Base-by-base conservation (phyloP, 2,797 vertebrate species). In the Chaunax sp. region DNA sequence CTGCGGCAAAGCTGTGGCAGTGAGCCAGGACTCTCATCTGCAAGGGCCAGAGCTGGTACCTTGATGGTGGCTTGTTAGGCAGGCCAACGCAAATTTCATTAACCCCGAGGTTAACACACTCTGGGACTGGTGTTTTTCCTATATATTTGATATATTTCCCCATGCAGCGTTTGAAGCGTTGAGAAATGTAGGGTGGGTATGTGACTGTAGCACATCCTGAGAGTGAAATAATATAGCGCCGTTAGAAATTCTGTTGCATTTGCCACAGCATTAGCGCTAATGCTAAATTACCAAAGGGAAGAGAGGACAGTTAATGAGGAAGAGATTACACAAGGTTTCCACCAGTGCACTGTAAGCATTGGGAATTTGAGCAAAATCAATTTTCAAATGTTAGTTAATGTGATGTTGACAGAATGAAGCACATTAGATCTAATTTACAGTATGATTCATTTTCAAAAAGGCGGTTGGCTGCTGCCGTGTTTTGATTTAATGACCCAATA, bases 31-130 rank as follows among this genome's bases (percentile, higher is more conserved):
- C 49, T 61, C 78, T 90, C 80, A 82, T 90, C 82, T 87, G 85
- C 83, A 86, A 79, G 79, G 63, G 82, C 79, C 75, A 78, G 72
- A 81, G 81, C 77, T 69, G 78, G 78, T 81, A 80, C 81, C 74
- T 82, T 81, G 69, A 84, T 83, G 78, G 78, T 75, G 78, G 83
- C 84, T 87, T 56, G 81, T 92, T 89, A 83, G 75, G 60, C 77
- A 84, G 67, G 72, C 78, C 76, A 86, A 86, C 78, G 81, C 77
- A 90, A 87, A 92, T 87, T 82, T 81, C 72, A 91, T 92, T 89
- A 91, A 89, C 86, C 85, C 62, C 0, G 28, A 72, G 87, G 85
- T 89, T 81, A 87, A 86, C 82, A 81, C 83, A 78, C 80, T 77
- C 64, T 18, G 66, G 35, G 69, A 75, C 68, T 54, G 44, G 43